Conservation (phyloP, 2,797 vertebrate species). For the Holocentrus rufus region DNA sequence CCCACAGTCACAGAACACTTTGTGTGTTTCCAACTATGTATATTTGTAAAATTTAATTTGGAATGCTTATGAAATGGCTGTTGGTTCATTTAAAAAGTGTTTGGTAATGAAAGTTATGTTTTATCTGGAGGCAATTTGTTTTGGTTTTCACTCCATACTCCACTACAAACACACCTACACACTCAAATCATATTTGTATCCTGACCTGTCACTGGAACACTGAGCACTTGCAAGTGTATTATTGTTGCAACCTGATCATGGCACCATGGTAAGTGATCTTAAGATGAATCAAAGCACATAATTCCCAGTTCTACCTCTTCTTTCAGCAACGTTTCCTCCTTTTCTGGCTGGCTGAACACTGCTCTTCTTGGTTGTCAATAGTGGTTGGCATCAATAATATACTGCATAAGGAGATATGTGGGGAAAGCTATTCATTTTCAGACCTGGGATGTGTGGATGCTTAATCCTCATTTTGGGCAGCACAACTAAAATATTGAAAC, state of each 20-base stretch:
- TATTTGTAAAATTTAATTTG: too few relatives aligned
- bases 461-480: conserved; percentile 48
- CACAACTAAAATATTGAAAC: neutral
- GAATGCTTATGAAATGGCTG: too few relatives aligned
- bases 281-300: conserved; percentile 29
- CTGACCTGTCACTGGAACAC: conserved; percentile 18
- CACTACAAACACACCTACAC: too few relatives aligned
- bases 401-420: conserved; percentile 41
- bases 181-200: conserved; percentile 22
- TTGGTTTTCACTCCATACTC: too few relatives aligned
- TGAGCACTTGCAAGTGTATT: conserved; percentile 16
- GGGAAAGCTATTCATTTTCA: conserved; percentile 40
- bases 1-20: too few relatives aligned
- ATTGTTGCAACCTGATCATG: conserved; percentile 28
- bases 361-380: conserved; percentile 43
- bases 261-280: conserved; percentile 10
- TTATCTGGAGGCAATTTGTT: too few relatives aligned
- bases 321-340: neutral
- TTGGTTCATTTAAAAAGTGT: too few relatives aligned
- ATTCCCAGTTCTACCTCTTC: conserved; percentile 30
- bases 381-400: conserved; percentile 45
- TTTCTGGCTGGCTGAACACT: conserved; percentile 22
- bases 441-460: conserved; percentile 7
- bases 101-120: too few relatives aligned
- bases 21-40: too few relatives aligned